Evolutionary conservation across 2,888 invertebrate species (phyloP), one percentile per base, ranked within the genome.

Genomic region (Scaptomyza polygonia): DNA sequence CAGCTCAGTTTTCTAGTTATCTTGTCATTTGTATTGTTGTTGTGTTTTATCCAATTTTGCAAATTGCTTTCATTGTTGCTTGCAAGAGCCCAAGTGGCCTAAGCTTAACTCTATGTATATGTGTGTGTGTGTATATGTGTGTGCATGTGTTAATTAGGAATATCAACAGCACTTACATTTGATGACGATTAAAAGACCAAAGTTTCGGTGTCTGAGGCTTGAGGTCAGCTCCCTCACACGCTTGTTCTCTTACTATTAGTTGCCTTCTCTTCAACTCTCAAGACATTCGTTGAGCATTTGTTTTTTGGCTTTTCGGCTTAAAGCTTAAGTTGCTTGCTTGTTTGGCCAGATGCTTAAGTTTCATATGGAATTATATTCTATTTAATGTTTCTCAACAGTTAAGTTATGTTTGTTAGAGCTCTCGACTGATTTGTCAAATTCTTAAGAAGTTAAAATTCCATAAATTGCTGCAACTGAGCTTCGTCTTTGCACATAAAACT

Each of bases 141-240:
- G 57, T 57, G 44, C 65, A 64, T 69, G 88, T 69, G 84, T 73
- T 84, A 84, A 84, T 84, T 88, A 80, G 87, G 62, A 84, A 78
- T 80, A 86, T 84, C 88, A 80, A 68, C 71, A 81, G 78, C 76
- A 80, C 72, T 84, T 80, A 72, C 78, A 76, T 70, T 75, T 75
- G 57, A 67, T 78, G 68, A 66, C 75, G 86, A 68, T 83, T 86
- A 77, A 58, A 65, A 69, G 77, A 74, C 63, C 55, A 67, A 86
- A 86, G 78, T 80, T 77, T 47, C 52, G 6, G 5, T 8, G 29
- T 63, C 53, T 16, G 34, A n/a, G 52, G 29, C 29, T 42, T 55
- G 44, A 51, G 51, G 42, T 62, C 42, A 57, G 45, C 45, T 48
- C 5, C 8, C 39, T 6, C 32, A 34, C 16, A 34, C 27, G 21